Percentiles rank a stretch among this genome's conserved stretches.
Evolutionary conservation across 2,888 invertebrate genomes (phyloP).

Genomic region (Myathropa florea): DNA sequence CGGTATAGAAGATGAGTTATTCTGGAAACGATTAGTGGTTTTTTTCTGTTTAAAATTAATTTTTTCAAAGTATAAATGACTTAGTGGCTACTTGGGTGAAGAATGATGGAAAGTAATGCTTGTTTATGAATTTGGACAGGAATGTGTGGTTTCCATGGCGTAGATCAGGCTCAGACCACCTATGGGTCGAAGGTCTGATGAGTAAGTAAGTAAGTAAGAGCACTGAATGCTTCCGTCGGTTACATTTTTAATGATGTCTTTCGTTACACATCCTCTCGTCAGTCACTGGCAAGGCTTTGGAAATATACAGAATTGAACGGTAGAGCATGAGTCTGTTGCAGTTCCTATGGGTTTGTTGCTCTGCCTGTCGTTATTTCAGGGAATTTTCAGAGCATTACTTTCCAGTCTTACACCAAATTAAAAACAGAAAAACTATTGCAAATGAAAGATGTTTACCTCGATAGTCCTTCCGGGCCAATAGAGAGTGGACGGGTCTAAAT

Average conservation of each 20-base stretch:
- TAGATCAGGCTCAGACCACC: too few relatives aligned
- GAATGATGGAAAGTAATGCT: background rate
- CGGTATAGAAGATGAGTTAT: conserved; percentile 31
- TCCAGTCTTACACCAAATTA: background rate
- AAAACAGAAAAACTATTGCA: background rate
- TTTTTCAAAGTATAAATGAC: background rate
- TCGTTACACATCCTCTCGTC: too few relatives aligned
- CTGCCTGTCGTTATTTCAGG: background rate
- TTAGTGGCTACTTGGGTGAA: background rate
- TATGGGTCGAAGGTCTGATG: too few relatives aligned
- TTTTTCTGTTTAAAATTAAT: background rate
- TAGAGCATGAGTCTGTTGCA: too few relatives aligned
- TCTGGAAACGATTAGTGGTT: conserved; percentile 54
- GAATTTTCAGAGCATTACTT: background rate
- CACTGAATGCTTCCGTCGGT: too few relatives aligned
- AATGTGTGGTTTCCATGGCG: too few relatives aligned
- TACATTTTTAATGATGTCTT: too few relatives aligned
- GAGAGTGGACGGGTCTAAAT: conserved; percentile 80
- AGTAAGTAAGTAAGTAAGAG: too few relatives aligned
- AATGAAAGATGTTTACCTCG: conserved; percentile 76
- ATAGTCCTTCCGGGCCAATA: conserved; percentile 80
- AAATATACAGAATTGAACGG: too few relatives aligned
- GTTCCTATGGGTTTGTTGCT: too few relatives aligned
- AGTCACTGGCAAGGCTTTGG: too few relatives aligned
- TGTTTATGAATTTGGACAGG: background rate